Percentiles rank a stretch among this genome's conserved stretches.
phyloP scores from a whole-genome alignment of 2,888 invertebrate species.

The Caradrina kadenii region DNA sequence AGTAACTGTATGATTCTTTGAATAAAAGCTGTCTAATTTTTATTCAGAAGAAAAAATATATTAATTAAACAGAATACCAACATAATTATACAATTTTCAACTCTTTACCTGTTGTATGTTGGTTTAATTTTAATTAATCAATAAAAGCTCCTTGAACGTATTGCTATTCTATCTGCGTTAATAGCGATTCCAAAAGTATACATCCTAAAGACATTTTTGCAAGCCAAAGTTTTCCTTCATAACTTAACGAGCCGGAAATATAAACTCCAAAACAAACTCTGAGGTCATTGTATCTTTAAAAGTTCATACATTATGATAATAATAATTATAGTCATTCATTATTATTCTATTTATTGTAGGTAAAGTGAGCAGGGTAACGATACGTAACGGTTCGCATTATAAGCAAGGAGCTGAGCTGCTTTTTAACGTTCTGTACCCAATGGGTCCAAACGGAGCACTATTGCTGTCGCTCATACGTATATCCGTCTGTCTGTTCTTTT shows the following conservation, averaged over 20 bases:
- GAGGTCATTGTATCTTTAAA: conserved; percentile 10
- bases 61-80: no score
- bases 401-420: conserved; percentile 1
- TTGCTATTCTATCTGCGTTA: no score
- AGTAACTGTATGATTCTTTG: background rate
- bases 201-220: no score
- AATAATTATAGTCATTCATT: background rate
- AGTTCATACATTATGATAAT: conserved; percentile 13
- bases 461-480: no score
- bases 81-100: no score
- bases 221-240: background rate
- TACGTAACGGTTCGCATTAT: background rate
- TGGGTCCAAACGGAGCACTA: no score
- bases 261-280: background rate
- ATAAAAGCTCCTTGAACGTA: no score
- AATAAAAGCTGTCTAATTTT: background rate
- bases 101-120: no score
- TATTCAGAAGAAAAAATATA: no score
- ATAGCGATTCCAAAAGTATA: no score
- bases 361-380: background rate
- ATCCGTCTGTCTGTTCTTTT: no score
- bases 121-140: no score
- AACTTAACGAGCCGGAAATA: background rate
- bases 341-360: background rate
- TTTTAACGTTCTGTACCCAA: background rate